Evolutionary conservation across 2,113 vertebrate genomes (phyloP).

Genomic region (Eulemur macaco): DNA sequence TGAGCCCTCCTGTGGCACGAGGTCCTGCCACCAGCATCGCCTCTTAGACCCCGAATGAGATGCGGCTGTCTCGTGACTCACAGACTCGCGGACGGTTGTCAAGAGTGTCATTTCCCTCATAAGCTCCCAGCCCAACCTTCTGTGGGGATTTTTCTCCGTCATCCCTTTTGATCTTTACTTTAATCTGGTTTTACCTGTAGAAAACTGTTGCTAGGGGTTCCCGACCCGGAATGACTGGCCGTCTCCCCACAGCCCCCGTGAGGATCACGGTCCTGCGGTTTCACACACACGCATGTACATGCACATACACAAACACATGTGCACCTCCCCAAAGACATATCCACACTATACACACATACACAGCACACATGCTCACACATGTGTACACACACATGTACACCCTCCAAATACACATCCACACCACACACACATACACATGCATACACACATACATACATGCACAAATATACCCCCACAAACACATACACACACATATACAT

Average conservation of each 20-base stretch:
- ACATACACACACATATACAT: background rate
- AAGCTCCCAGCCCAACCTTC: rapidly evolving
- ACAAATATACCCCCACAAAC: background rate
- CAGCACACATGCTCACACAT: background rate
- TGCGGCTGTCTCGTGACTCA: rapidly evolving
- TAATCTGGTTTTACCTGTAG: background rate
- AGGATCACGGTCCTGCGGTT: background rate
- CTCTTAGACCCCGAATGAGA: background rate
- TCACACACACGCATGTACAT: background rate
- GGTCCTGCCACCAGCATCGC: rapidly evolving
- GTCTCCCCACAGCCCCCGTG: background rate
- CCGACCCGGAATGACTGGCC: background rate
- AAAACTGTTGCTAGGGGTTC: background rate
- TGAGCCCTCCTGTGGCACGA: no score
- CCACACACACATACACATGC: background rate
- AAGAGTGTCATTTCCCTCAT: background rate
- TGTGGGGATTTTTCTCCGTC: background rate
- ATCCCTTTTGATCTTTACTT: background rate
- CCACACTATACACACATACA: background rate
- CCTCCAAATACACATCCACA: background rate
- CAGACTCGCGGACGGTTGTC: rapidly evolving
- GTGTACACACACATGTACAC: background rate
- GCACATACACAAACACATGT: rapidly evolving
- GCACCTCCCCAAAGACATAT: background rate
- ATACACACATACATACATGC: background rate